These are phyloP conservation scores for Pollachius pollachius DNA, from an alignment of 2,113 vertebrate species.

Conservation along the genomic window DNA sequence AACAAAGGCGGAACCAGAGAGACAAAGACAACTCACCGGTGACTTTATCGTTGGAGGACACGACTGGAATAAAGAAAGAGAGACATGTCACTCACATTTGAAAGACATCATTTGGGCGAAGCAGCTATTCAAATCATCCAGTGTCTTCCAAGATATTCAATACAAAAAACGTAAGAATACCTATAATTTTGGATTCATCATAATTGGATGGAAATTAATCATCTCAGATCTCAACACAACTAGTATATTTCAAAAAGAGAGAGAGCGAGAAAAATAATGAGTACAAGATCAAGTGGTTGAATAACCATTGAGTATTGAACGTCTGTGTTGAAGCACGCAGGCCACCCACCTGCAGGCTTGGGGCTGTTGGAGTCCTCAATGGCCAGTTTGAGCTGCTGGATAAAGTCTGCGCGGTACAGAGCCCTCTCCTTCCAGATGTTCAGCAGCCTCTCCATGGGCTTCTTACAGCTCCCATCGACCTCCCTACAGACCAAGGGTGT, in stretches of 20 bases:
- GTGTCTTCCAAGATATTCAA: background rate
- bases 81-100: background rate
- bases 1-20: background rate
- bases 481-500: conserved; percentile 73
- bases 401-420: conserved; percentile 92
- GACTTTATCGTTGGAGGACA: conserved; percentile 2
- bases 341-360: conserved; percentile 80
- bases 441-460: conserved; percentile 91
- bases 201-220: too few relatives aligned
- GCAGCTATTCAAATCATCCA: background rate
- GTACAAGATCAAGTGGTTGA: too few relatives aligned
- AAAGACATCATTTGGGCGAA: background rate
- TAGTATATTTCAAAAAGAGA: too few relatives aligned
- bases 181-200: too few relatives aligned
- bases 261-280: too few relatives aligned
- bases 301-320: too few relatives aligned
- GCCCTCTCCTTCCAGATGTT: conserved; percentile 98
- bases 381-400: conserved; percentile 93
- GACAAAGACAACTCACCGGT: background rate
- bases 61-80: background rate
- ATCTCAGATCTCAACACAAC: too few relatives aligned
- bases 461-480: conserved; percentile 91
- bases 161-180: background rate
- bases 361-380: conserved; percentile 95
- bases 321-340: too few relatives aligned